These are phyloP conservation scores for Sinocyclocheilus anophthalmus DNA, from an alignment of 2,113 vertebrate species.

Conservation along the genomic window DNA sequence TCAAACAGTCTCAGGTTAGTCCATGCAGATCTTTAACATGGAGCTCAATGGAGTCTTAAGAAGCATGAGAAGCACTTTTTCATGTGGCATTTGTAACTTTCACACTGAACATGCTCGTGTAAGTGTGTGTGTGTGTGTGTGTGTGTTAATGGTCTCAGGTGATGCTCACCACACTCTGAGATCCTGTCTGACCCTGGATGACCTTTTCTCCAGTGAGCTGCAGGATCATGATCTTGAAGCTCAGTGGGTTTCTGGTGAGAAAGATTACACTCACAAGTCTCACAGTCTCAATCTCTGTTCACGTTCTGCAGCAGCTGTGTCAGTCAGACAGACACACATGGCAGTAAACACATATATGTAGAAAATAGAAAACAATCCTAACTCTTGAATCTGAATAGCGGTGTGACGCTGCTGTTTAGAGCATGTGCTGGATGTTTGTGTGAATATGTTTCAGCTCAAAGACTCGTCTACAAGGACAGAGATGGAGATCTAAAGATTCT, in stretches of 20 bases:
- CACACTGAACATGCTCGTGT: neutral
- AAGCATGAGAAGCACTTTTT: too few species aligned
- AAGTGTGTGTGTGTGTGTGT: constrained; percentile 10
- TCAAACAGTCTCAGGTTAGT: neutral
- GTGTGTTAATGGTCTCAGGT: constrained; percentile 71
- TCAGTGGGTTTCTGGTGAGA: constrained; percentile 90
- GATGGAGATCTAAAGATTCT: constrained; percentile 69
- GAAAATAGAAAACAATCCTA: neutral
- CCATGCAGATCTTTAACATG: neutral
- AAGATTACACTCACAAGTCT: neutral
- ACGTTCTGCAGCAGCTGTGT: neutral
- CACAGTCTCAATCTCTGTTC: constrained; percentile 14
- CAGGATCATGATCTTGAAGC: constrained; percentile 85
- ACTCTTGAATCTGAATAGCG: neutral
- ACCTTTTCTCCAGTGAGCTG: constrained; percentile 86
- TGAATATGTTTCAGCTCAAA: constrained; percentile 60
- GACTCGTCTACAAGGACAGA: constrained; percentile 69
- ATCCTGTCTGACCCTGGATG: constrained; percentile 85
- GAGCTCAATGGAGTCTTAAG: too few species aligned
- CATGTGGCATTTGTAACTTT: neutral
- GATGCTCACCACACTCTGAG: constrained; percentile 78
- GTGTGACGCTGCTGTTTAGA: constrained; percentile 7
- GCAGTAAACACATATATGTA: neutral
- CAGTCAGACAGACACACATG: neutral
- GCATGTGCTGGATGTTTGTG: constrained; percentile 1